These are phyloP conservation scores for Barypeithes pellucidus DNA, from an alignment of 2,888 invertebrate species.

Conservation along the genomic window DNA sequence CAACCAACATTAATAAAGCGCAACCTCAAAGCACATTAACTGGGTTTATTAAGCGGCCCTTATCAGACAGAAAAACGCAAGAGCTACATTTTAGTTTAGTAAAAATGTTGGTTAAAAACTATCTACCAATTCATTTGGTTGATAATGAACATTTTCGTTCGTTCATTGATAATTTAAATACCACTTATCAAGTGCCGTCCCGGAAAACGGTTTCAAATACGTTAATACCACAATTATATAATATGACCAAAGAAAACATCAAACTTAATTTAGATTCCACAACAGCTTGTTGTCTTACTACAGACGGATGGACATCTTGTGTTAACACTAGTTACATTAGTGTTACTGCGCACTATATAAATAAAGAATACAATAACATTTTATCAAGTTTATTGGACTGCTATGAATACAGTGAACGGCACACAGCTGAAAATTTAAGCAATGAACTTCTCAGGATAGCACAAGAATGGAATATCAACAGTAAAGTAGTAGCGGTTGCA, in stretches of 20 bases:
- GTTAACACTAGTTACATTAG: neutral
- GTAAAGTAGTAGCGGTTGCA: constrained; percentile 33
- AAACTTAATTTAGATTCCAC: constrained; percentile 3
- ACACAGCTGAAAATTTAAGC: constrained; percentile 24
- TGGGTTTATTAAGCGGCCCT: constrained; percentile 29
- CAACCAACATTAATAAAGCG: too few relatives aligned
- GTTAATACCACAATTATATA: constrained; percentile 20
- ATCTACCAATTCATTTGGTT: constrained; percentile 42
- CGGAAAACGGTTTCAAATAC: constrained; percentile 29
- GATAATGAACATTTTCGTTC: constrained; percentile 40
- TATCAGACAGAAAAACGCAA: constrained; percentile 33
- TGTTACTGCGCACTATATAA: constrained; percentile 19
- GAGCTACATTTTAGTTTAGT: constrained; percentile 11
- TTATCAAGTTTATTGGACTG: constrained; percentile 25
- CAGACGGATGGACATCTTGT: constrained; percentile 26
- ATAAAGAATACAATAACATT: neutral
- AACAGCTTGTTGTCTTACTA: constrained; percentile 15
- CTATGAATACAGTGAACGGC: constrained; percentile 19
- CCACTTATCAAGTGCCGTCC: constrained; percentile 32
- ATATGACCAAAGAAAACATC: constrained; percentile 16
- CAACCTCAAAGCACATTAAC: constrained; percentile 27
- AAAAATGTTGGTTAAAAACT: constrained; percentile 33
- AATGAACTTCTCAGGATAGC: constrained; percentile 7
- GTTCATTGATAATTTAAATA: constrained; percentile 38
- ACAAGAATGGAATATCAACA: constrained; percentile 26